These are phyloP conservation scores for Antheraea assamensis DNA, from an alignment of 2,888 invertebrate species.

Conservation along the genomic window DNA sequence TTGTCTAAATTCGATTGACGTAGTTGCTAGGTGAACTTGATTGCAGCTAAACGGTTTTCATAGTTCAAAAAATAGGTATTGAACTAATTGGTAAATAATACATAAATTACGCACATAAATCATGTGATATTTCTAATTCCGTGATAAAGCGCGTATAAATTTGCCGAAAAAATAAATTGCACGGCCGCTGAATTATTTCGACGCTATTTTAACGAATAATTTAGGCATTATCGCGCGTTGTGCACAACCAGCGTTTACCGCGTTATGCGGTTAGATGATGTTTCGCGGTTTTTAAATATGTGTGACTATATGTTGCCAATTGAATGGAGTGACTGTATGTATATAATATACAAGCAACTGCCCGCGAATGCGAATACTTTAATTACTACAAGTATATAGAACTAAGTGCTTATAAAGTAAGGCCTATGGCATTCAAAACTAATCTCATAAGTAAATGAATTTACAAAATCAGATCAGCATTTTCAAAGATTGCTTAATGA, in stretches of 20 bases:
- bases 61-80: background rate
- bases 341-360: background rate
- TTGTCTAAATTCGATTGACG: background rate
- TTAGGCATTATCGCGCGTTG: constrained; percentile 24
- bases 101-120: constrained; percentile 19
- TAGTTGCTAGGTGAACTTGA: too few species aligned
- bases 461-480: too few species aligned
- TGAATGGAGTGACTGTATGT: background rate
- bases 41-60: too few species aligned
- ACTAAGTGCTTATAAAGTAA: too few species aligned
- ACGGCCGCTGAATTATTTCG: constrained; percentile 57
- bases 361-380: too few species aligned
- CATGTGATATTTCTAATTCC: background rate
- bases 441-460: too few species aligned
- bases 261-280: constrained; percentile 6
- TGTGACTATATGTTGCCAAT: background rate
- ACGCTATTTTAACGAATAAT: constrained; percentile 54
- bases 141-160: constrained; percentile 1
- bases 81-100: constrained; percentile 24
- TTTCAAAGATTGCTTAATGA: too few species aligned
- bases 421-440: too few species aligned
- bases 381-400: too few species aligned
- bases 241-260: background rate
- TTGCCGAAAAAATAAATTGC: constrained; percentile 45
- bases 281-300: background rate